Percentiles rank a stretch among this genome's conserved stretches.
Evolutionary conservation across 2,888 invertebrate species (phyloP).

Genomic region (Drosophila paucipuncta): DNA sequence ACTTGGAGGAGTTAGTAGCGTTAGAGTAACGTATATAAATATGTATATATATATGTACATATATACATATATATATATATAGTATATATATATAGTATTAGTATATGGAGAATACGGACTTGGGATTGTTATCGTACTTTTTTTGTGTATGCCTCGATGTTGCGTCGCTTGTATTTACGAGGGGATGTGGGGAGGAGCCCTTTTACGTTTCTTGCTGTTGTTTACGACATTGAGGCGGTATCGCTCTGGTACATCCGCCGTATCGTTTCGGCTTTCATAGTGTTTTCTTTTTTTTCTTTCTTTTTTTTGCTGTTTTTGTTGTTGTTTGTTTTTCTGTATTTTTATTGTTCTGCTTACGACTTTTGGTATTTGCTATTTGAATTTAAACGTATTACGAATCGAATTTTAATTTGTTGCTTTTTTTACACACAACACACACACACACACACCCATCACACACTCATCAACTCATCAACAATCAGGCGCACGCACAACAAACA

Average conservation of each 20-base stretch:
- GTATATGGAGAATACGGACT: constrained; percentile 12
- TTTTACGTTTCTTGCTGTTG: constrained; percentile 48
- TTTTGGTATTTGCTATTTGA: constrained; percentile 44
- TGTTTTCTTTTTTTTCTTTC: constrained; percentile 19
- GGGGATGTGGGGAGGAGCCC: constrained; percentile 38
- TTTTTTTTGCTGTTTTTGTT: constrained; percentile 33
- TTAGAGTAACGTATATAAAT: neutral
- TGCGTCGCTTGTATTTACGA: constrained; percentile 36
- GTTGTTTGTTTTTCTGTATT: constrained; percentile 34
- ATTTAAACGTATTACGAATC: constrained; percentile 56
- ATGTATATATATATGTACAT: constrained; percentile 13
- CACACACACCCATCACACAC: constrained; percentile 13
- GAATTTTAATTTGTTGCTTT: constrained; percentile 41
- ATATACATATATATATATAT: neutral
- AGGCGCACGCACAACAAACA: constrained; percentile 38
- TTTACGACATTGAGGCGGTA: constrained; percentile 65
- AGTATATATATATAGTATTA: neutral
- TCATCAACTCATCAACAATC: neutral
- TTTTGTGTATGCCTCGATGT: constrained; percentile 56
- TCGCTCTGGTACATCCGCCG: constrained; percentile 58
- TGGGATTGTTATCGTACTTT: constrained; percentile 43
- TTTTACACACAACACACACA: constrained; percentile 7
- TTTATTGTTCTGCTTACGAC: constrained; percentile 58
- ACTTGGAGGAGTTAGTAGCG: neutral
- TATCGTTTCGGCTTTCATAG: constrained; percentile 61